Evolutionary conservation across 2,888 invertebrate genomes (phyloP).

Genomic region (Megaustenia siamemsis): DNA sequence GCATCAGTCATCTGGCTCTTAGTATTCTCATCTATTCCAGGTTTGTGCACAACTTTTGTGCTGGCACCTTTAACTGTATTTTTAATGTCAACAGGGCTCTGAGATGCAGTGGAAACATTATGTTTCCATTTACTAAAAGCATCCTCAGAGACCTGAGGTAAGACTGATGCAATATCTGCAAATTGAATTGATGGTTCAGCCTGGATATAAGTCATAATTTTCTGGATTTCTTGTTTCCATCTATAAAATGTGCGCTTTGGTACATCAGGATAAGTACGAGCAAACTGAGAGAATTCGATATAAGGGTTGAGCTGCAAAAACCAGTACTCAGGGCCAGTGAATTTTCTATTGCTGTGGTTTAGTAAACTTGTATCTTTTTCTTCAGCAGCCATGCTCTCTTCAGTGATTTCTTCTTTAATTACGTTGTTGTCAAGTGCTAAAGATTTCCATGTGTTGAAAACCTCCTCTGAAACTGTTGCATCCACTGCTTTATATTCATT

Average conservation of each 20-base stretch:
- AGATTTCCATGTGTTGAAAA: constrained; percentile 55
- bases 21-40: constrained; percentile 24
- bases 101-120: constrained; percentile 13
- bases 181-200: constrained; percentile 54
- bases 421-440: constrained; percentile 39
- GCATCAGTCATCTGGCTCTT: constrained; percentile 49
- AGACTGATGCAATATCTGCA: constrained; percentile 55
- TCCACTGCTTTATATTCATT: constrained; percentile 47
- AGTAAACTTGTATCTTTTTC: constrained; percentile 3
- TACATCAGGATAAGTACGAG: constrained; percentile 54
- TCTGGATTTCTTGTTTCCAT: constrained; percentile 60
- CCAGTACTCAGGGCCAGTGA: constrained; percentile 55
- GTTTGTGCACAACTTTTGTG: neutral
- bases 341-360: constrained; percentile 48
- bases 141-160: constrained; percentile 58
- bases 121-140: constrained; percentile 59
- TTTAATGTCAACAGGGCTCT: neutral
- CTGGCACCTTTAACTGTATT: neutral
- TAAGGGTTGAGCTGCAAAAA: constrained; percentile 60
- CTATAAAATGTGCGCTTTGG: constrained; percentile 56
- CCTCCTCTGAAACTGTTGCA: constrained; percentile 49
- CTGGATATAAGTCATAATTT: constrained; percentile 58
- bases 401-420: constrained; percentile 30
- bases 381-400: neutral
- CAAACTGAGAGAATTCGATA: constrained; percentile 57